Percentiles rank a stretch among this genome's conserved stretches.
These are phyloP conservation scores for Sebastes oblongus DNA, from an alignment of 2,797 vertebrate species.

Conservation along the genomic window DNA sequence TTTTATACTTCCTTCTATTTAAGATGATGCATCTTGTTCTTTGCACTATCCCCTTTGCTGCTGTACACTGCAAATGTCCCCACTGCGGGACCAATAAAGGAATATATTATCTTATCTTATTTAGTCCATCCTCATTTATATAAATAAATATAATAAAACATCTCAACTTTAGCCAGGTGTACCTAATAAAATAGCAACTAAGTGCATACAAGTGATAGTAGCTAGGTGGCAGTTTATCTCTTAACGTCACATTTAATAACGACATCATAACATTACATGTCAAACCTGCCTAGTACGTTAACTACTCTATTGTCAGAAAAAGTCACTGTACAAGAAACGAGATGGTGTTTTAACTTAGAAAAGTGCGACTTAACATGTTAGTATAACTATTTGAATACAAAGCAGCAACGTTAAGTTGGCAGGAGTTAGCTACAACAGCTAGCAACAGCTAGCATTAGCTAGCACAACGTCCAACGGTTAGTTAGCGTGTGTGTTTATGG, in stretches of 20 bases:
- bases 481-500: background rate
- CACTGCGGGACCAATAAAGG: too few relatives aligned
- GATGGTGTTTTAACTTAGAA: background rate
- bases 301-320: background rate
- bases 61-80: too few relatives aligned
- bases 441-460: background rate
- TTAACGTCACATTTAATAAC: background rate
- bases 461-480: slow-evolving; percentile 5
- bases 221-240: background rate
- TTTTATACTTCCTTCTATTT: too few relatives aligned
- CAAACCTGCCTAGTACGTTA: too few relatives aligned
- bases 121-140: background rate
- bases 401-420: background rate
- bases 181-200: background rate
- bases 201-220: background rate
- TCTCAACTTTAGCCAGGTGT: background rate
- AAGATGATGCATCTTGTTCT: too few relatives aligned
- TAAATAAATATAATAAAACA: background rate
- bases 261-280: background rate
- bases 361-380: background rate
- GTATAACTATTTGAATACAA: background rate
- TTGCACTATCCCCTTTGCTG: too few relatives aligned
- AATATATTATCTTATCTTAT: background rate
- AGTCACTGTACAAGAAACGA: background rate
- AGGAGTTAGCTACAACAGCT: slow-evolving; percentile 2